Base-by-base conservation (phyloP, 64 coral and sea anemone species). In the Pocillopora verrucosa region DNA sequence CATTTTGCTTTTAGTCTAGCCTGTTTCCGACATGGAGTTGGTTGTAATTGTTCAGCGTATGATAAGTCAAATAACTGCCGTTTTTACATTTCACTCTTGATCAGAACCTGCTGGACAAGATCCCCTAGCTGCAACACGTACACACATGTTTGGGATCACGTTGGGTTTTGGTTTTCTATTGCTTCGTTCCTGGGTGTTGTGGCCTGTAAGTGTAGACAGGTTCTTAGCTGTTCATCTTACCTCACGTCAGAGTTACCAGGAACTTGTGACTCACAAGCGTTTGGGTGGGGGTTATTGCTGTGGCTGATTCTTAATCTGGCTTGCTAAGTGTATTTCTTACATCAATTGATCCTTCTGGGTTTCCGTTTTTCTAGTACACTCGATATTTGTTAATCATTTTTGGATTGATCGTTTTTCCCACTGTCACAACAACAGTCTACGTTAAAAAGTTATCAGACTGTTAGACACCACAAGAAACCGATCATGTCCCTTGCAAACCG, bases 81-180 rank as follows among this genome's bases (percentile, higher is more conserved):
- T 4, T 70, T 70, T 70, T 26, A 70, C 67, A 70, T 24, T 24
- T 20, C n/a, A n/a, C 22, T 3, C 10, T 24, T 70, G 67, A 24
- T 24, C 67, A 70, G 0, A 10, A 20, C 11, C 20, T 24, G 22
- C 5, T 4, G 1, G 25, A 22, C 22, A 5, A 4, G 4, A 4
- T 3, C 4, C 6, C 67, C 7, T 0, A 10, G 6, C 11, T 11
- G 20, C 25, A 24, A 7, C 19, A 24, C 20, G 19, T 1, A n/a
- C 0, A 0, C 0, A 7, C 0, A 11, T 5, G 67, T 70, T 24
- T 70, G 9, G 1, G 0, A 24, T 70, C 67, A n/a, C n/a, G 9
- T 6, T 24, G 20, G 7, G 6, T 10, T 24, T 30, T n/a, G n/a
- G 25, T 70, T 70, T 70, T 11, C 10, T 70, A 24, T 10, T 4